Conservation (phyloP, 2,113 vertebrate species). For the Tragelaphus strepsiceros region DNA sequence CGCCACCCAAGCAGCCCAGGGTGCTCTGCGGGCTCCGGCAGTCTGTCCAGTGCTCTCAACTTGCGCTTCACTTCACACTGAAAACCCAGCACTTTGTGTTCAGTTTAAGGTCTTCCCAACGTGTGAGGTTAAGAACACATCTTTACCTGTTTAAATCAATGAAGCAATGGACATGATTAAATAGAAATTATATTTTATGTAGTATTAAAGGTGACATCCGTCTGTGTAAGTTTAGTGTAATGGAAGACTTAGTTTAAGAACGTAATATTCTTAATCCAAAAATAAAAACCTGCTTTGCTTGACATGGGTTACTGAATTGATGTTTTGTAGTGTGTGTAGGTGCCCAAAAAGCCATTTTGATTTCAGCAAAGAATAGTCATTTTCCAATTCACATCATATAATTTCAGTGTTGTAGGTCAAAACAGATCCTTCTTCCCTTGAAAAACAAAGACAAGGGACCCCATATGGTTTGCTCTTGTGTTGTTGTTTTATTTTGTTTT, state of each 20-base stretch:
- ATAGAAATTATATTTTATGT: not conserved
- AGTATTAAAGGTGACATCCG: not conserved
- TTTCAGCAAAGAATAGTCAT: not conserved
- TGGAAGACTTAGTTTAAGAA: not conserved
- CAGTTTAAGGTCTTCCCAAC: not conserved
- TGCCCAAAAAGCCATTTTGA: not conserved
- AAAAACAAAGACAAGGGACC: not conserved
- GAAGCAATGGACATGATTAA: not conserved
- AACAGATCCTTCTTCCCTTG: slow-evolving; percentile 10
- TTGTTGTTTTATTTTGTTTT: not conserved
- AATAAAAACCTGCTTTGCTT: not conserved
- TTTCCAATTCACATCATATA: not conserved
- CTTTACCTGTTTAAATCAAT: slow-evolving; percentile 6
- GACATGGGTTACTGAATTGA: not conserved
- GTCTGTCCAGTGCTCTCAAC: not conserved
- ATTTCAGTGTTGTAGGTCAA: not conserved
- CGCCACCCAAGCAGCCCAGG: not conserved
- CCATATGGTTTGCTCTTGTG: not conserved
- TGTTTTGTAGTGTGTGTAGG: not conserved
- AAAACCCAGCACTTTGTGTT: not conserved
- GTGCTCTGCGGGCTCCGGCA: not conserved
- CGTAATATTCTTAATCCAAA: not conserved
- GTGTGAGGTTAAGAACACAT: not conserved
- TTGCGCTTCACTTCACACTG: not conserved
- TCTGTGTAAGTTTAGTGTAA: not conserved